phyloP scores from a whole-genome alignment of 2,888 invertebrate species.

The Rhodophaea formosa region DNA sequence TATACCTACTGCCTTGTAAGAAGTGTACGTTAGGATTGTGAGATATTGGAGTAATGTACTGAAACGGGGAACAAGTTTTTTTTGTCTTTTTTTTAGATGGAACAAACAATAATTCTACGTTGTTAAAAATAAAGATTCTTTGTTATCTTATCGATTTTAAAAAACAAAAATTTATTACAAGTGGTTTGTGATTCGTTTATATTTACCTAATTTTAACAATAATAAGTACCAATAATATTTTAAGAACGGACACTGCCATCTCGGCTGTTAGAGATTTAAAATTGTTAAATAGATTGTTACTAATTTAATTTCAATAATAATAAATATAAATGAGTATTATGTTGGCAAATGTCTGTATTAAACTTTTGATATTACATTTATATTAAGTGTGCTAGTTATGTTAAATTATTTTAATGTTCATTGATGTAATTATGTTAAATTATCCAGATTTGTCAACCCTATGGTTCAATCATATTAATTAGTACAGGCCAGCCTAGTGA shows the following conservation, averaged over 20 bases:
- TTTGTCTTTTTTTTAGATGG: too few species aligned
- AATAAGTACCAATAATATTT: too few species aligned
- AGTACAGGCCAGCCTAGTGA: not conserved
- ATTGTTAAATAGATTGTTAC: conserved; percentile 20
- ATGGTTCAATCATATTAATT: not conserved
- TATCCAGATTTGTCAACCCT: not conserved
- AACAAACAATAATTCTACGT: too few species aligned
- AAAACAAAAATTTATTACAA: too few species aligned
- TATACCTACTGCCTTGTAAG: too few species aligned
- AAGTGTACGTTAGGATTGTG: too few species aligned
- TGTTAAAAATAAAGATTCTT: too few species aligned
- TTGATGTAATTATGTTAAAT: not conserved
- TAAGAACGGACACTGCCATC: conserved; percentile 26
- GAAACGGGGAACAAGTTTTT: too few species aligned
- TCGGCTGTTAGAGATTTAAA: conserved; percentile 10
- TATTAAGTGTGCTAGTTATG: conserved; percentile 5
- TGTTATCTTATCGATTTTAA: too few species aligned
- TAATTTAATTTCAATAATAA: conserved; percentile 14
- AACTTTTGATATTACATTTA: not conserved
- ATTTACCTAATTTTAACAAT: too few species aligned
- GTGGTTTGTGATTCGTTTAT: too few species aligned
- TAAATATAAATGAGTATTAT: not conserved
- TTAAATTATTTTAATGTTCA: conserved; percentile 2
- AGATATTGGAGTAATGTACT: too few species aligned
- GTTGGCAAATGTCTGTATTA: not conserved